Base-by-base conservation (phyloP, 2,888 invertebrate genomes). In the Drosophila testacea region DNA sequence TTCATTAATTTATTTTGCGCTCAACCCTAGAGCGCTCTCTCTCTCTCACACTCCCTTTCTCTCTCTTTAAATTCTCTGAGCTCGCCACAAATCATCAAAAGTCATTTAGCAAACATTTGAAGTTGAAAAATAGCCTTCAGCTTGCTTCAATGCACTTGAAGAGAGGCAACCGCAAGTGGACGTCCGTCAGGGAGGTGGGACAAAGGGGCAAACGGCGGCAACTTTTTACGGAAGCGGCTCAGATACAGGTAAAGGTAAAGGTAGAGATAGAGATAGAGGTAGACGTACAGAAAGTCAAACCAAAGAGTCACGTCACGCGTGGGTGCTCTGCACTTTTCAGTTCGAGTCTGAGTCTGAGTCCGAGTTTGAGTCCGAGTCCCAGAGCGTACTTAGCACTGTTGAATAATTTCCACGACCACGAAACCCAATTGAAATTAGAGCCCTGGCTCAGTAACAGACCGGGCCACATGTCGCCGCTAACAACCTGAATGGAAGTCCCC, bases 41-140 rank as follows among this genome's bases (percentile, higher is more conserved):
- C 5, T 16, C 16, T 16, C 16, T 16, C 16, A 16, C 16, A 16
- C 16, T 16, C 16, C 16, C 16, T 16, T 16, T 30, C 47, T 4
- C 6, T 13, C 13, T 4, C n/a, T 16, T 6, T 7, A 5, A 7
- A 11, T 6, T 27, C 65, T 56, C 59, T 52, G 56, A 71, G 73
- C 80, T 80, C 63, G 79, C 85, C 90, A 86, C 85, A 86, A 86
- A 86, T 86, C 85, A 86, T 90, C 85, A 86, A 90, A 87, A 90
- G 90, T 90, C 90, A 86, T 90, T 86, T 86, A 90, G 89, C 88
- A 86, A 90, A 87, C 89, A 89, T 90, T 85, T 83, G 81, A 84
- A 84, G 90, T 88, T 91, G 89, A 90, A 91, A 90, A 90, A 90
- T 91, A 90, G 86, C 89, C 90, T 88, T 87, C 81, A 90, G 86